A percentile compares a stretch with the other conserved stretches of the same genome.
Evolutionary conservation across 2,888 invertebrate species (phyloP).

Genomic region (Sarcophaga carnaria): DNA sequence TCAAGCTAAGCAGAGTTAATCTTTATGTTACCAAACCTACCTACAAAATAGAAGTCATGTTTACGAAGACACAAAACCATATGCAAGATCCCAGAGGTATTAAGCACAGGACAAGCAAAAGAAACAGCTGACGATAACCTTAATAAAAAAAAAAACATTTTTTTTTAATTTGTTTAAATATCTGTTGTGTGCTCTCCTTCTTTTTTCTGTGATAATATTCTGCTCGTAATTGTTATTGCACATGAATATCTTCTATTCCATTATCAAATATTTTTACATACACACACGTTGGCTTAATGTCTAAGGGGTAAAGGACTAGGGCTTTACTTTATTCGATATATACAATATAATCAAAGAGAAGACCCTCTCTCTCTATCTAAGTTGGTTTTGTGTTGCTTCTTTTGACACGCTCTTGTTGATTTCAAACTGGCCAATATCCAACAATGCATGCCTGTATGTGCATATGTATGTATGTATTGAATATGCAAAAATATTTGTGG

Average conservation of each 20-base stretch:
- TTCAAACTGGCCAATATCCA: constrained; percentile 45
- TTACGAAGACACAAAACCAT: neutral
- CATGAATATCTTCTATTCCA: constrained; percentile 27
- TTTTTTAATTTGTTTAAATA: constrained; percentile 61
- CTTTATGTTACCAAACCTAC: constrained; percentile 34
- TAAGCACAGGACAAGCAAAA: neutral
- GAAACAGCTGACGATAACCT: constrained; percentile 5
- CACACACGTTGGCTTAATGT: neutral
- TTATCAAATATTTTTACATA: constrained; percentile 41
- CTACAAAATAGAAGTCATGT: constrained; percentile 3
- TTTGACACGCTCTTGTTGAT: constrained; percentile 37
- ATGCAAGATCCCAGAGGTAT: neutral
- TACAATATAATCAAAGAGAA: constrained; percentile 20
- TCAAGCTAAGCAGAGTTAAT: constrained; percentile 35
- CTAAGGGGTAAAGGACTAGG: constrained; percentile 32
- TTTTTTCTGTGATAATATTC: neutral
- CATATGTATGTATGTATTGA: constrained; percentile 35
- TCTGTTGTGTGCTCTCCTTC: neutral
- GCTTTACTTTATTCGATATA: neutral
- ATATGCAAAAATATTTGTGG: constrained; percentile 59
- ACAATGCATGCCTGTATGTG: neutral
- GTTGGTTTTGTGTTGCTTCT: constrained; percentile 21
- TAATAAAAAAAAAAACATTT: constrained; percentile 9
- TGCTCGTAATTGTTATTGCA: constrained; percentile 46
- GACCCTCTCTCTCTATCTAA: neutral